Percentiles rank a stretch among this genome's conserved stretches.
These are phyloP conservation scores for Polyommatus icarus DNA, from an alignment of 2,888 invertebrate species.

Conservation along the genomic window DNA sequence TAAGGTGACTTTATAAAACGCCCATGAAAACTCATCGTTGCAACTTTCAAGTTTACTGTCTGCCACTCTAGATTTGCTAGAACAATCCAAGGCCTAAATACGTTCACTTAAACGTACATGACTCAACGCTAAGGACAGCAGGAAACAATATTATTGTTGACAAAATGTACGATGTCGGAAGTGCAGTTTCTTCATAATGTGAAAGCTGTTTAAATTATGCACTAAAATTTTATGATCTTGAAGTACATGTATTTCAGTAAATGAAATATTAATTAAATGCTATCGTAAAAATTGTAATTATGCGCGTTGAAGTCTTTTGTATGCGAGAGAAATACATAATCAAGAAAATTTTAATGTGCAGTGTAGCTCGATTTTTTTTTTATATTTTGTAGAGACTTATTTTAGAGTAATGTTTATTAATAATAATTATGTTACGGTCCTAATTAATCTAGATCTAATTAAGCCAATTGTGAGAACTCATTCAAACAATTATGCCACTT, in stretches of 20 bases:
- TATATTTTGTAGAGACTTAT: neutral
- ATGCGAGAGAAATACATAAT: neutral
- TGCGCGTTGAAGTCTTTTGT: conserved; percentile 2
- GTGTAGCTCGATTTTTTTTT: neutral
- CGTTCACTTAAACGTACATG: conserved; percentile 28
- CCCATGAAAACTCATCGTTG: conserved; percentile 11
- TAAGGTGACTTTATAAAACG: neutral
- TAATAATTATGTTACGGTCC: too few species aligned
- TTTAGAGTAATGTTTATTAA: too few species aligned
- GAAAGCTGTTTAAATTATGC: neutral
- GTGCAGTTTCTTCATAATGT: neutral
- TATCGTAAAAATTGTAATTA: neutral
- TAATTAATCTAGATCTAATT: too few species aligned
- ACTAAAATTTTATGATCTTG: neutral
- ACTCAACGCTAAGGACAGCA: conserved; percentile 34
- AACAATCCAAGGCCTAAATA: conserved; percentile 33
- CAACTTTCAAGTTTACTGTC: conserved; percentile 20
- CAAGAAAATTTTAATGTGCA: neutral
- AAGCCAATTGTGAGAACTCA: too few species aligned
- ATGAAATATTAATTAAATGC: neutral
- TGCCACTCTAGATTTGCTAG: conserved; percentile 33
- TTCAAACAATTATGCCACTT: too few species aligned
- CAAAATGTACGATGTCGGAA: conserved; percentile 1
- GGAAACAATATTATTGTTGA: conserved; percentile 32
- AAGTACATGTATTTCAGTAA: neutral